Percentiles rank a stretch among this genome's conserved stretches.
phyloP scores from a whole-genome alignment of 2,113 vertebrate genomes.

The Ammodytes marinus region DNA sequence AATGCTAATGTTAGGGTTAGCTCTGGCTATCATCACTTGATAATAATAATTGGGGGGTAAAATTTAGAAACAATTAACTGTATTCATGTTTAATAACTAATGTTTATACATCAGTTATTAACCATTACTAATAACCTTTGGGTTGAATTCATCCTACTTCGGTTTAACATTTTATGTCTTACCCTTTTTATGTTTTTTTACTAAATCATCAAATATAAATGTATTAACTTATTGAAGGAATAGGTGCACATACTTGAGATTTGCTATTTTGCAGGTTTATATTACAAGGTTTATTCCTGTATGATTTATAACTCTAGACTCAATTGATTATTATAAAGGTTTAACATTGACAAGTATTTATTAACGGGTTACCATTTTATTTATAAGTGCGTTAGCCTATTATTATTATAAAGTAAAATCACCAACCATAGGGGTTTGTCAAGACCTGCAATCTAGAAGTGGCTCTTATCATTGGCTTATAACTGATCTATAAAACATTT shows the following conservation, averaged over 20 bases:
- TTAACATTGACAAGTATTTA: background rate
- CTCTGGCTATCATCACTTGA: background rate
- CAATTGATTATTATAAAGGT: background rate
- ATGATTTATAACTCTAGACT: background rate
- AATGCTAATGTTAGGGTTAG: background rate
- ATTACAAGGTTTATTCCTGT: background rate
- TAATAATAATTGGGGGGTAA: background rate
- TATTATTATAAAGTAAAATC: background rate
- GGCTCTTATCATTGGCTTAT: background rate
- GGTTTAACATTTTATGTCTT: too few species aligned
- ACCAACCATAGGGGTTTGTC: background rate
- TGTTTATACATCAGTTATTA: background rate
- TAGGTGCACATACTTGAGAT: background rate
- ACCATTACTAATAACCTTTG: background rate
- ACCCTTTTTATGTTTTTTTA: too few species aligned
- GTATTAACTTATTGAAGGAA: background rate
- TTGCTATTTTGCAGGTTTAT: background rate
- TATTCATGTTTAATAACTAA: background rate
- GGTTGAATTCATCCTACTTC: background rate
- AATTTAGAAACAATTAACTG: too few species aligned
- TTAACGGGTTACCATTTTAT: background rate
- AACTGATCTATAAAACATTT: background rate
- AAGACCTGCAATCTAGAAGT: background rate
- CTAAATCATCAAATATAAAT: too few species aligned
- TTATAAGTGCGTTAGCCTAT: background rate